Conservation (phyloP, 2,113 vertebrate genomes). For the Sapayoa aenigma region DNA sequence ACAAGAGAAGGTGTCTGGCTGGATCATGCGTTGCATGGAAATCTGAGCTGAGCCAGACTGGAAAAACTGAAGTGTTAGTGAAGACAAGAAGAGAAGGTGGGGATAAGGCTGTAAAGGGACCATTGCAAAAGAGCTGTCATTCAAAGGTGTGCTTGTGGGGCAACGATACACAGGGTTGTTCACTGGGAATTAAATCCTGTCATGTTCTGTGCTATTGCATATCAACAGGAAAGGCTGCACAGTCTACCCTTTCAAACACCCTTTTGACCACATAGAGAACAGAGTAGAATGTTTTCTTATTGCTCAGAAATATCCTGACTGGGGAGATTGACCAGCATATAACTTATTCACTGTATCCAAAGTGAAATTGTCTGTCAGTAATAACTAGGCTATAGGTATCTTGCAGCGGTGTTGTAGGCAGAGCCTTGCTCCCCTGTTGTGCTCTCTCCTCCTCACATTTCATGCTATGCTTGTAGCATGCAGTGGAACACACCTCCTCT, state of each 20-base stretch:
- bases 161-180: background rate
- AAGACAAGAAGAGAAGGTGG: background rate
- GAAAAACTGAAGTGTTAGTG: background rate
- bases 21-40: background rate
- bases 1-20: background rate
- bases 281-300: background rate
- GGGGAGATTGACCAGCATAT: background rate
- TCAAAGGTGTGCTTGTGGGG: background rate
- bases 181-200: background rate
- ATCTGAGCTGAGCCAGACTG: background rate
- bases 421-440: background rate
- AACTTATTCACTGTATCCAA: background rate
- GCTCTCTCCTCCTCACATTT: background rate
- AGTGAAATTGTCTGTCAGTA: background rate
- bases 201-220: background rate
- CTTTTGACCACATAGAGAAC: background rate
- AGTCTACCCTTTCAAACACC: background rate
- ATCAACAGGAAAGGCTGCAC: background rate
- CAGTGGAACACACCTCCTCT: background rate
- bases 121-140: background rate
- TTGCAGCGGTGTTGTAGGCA: background rate
- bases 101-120: background rate
- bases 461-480: background rate
- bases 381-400: background rate
- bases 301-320: background rate